phyloP scores from a whole-genome alignment of 1,140 invertebrate species.

The Drosophila virilis region DNA sequence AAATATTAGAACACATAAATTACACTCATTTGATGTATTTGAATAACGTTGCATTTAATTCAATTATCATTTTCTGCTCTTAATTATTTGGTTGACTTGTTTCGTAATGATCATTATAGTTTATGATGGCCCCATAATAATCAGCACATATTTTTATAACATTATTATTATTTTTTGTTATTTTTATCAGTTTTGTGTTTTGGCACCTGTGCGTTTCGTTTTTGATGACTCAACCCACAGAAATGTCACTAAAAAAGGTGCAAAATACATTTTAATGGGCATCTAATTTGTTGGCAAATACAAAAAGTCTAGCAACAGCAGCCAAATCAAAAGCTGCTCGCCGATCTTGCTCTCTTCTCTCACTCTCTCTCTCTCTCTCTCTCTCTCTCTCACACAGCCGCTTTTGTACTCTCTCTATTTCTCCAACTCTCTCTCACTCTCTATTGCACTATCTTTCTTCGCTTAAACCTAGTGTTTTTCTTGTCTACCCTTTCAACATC shows the following conservation, averaged over 20 bases:
- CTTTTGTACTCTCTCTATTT: not conserved
- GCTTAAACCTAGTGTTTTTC: not conserved
- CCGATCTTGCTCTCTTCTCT: not conserved
- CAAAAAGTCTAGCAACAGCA: slow-evolving; percentile 1
- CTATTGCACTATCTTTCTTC: not conserved
- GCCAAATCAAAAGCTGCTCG: slow-evolving; percentile 1
- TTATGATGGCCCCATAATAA: slow-evolving; percentile 8
- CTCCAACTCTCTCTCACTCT: not conserved
- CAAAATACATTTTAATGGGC: slow-evolving; percentile 38
- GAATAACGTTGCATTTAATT: not conserved
- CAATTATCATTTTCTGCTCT: not conserved
- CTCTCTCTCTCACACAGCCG: not conserved
- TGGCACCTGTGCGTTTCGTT: slow-evolving; percentile 3
- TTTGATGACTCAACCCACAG: slow-evolving; percentile 25
- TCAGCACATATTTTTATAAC: not conserved
- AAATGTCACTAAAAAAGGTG: slow-evolving; percentile 28
- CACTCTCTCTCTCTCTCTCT: not conserved
- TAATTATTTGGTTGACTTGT: not conserved
- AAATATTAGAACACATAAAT: slow-evolving; percentile 2
- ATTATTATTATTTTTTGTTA: not conserved
- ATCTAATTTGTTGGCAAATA: slow-evolving; percentile 38
- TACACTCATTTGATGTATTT: slow-evolving; percentile 14
- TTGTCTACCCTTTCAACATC: slow-evolving; percentile 9
- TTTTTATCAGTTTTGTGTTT: slow-evolving; percentile 6
- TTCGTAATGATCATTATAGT: slow-evolving; percentile 3